Conservation (phyloP, 2,888 invertebrate genomes). For the Aromia moschata region DNA sequence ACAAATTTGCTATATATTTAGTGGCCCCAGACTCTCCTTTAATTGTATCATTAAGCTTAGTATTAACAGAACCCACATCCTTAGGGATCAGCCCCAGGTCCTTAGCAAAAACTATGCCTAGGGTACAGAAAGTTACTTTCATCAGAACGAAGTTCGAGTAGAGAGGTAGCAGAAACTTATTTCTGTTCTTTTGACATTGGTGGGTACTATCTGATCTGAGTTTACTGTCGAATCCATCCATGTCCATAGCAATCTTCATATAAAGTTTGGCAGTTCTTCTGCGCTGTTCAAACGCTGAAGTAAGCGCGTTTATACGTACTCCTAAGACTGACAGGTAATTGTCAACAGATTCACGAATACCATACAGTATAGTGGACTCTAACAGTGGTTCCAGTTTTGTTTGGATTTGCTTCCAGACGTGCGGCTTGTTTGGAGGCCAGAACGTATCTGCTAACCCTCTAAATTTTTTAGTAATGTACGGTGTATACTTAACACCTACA, state of each 20-base stretch:
- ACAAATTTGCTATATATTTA: neutral
- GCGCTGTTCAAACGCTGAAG: neutral
- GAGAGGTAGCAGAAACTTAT: neutral
- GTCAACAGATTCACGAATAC: neutral
- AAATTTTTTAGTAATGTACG: neutral
- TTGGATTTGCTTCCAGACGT: neutral
- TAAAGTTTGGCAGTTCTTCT: neutral
- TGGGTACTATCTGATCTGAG: neutral
- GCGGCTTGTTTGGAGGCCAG: neutral
- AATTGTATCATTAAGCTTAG: neutral
- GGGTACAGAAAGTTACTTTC: neutral
- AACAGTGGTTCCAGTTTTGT: neutral
- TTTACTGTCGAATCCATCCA: neutral
- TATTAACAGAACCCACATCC: neutral
- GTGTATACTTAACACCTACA: neutral
- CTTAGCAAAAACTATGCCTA: neutral
- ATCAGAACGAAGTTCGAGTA: neutral
- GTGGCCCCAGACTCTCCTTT: neutral
- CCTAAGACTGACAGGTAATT: neutral
- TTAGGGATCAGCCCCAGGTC: neutral
- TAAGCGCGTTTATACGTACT: neutral
- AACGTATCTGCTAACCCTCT: neutral
- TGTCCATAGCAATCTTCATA: neutral
- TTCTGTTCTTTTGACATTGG: neutral
- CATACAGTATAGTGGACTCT: neutral